phyloP scores from a whole-genome alignment of 2,113 vertebrate genomes.

The Diphyllodes magnificus region DNA sequence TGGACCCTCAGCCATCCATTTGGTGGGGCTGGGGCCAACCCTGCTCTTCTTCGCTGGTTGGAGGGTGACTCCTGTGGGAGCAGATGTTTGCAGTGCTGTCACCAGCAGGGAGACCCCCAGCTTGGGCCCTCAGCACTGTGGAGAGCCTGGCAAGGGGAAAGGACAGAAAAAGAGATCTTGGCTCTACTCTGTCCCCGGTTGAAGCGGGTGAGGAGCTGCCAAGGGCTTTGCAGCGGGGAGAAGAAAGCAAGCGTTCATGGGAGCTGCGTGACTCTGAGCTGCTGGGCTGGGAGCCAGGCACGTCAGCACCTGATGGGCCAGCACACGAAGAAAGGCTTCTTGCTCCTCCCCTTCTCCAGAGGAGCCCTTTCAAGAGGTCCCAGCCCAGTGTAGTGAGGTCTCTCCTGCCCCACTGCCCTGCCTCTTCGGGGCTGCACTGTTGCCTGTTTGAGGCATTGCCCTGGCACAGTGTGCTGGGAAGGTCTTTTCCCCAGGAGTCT shows the following conservation, averaged over 20 bases:
- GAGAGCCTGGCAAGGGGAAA: not conserved
- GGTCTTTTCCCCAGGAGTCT: not conserved
- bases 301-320: constrained; percentile 31
- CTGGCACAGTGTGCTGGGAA: not conserved
- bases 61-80: not conserved
- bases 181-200: not conserved
- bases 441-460: accelerated
- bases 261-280: not conserved
- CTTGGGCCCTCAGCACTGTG: not conserved
- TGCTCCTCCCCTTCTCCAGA: not conserved
- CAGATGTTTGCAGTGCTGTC: not conserved
- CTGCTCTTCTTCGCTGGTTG: accelerated
- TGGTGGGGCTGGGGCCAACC: not conserved
- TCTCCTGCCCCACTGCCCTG: not conserved
- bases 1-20: not conserved
- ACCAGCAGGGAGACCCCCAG: not conserved
- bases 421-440: not conserved
- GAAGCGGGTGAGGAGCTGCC: not conserved
- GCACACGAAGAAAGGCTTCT: not conserved
- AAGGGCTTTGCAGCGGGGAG: not conserved
- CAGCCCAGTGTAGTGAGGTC: too few species aligned
- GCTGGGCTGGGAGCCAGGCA: constrained; percentile 27
- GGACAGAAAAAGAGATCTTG: not conserved
- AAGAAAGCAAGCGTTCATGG: constrained; percentile 21
- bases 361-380: not conserved